phyloP scores from a whole-genome alignment of 1,140 invertebrate genomes.

The Whitmania pigra region DNA sequence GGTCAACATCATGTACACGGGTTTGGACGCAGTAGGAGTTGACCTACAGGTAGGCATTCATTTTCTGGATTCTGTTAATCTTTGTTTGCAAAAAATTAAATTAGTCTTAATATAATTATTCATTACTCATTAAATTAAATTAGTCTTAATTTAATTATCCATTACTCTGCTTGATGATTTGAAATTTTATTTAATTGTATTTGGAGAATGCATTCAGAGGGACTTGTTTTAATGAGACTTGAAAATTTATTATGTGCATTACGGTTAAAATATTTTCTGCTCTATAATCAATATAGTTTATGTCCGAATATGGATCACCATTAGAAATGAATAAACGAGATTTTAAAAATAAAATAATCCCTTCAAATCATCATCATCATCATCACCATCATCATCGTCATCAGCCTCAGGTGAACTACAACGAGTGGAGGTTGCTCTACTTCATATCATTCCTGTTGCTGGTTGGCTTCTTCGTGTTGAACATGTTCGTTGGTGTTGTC shows the following conservation, averaged over 20 bases:
- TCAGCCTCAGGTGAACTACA: conserved; percentile 92
- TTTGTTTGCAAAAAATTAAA: too few species aligned
- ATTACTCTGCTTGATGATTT: too few species aligned
- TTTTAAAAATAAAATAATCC: background rate
- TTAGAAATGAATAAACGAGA: background rate
- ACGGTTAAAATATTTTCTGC: too few species aligned
- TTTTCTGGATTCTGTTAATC: background rate
- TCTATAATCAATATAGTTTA: too few species aligned
- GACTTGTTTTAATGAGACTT: too few species aligned
- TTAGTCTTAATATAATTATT: background rate
- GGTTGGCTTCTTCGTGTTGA: conserved; percentile 96
- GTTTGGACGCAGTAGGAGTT: conserved; percentile 92
- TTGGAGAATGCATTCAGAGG: too few species aligned
- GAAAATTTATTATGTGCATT: too few species aligned
- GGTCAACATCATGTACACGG: conserved; percentile 99
- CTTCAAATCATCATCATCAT: background rate
- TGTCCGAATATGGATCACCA: background rate
- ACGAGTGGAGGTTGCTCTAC: conserved; percentile 93
- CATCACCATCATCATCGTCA: background rate
- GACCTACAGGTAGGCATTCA: conserved; percentile 66
- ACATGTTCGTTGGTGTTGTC: conserved; percentile 99
- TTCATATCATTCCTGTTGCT: conserved; percentile 97
- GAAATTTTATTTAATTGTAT: too few species aligned
- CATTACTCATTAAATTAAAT: background rate
- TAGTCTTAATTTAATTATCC: too few species aligned